Evolutionary conservation across 2,888 invertebrate genomes (phyloP).

Genomic region (Theristus sp.): DNA sequence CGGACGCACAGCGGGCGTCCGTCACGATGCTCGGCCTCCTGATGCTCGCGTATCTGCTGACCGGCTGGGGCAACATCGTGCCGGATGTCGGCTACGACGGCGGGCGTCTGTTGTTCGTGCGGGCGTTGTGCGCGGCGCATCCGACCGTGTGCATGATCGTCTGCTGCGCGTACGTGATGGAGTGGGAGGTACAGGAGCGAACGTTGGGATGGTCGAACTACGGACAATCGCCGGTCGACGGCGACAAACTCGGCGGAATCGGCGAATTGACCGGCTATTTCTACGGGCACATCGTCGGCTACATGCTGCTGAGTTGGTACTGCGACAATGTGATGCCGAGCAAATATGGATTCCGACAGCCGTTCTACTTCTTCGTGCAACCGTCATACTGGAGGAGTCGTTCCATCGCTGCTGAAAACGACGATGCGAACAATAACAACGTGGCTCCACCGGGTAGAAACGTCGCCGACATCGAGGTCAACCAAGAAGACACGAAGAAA

Average conservation of each 20-base stretch:
- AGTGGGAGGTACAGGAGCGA: background rate
- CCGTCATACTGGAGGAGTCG: constrained; percentile 1
- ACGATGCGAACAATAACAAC: background rate
- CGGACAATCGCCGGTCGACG: background rate
- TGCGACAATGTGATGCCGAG: constrained; percentile 5
- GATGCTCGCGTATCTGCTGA: background rate
- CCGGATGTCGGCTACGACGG: background rate
- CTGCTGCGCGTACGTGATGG: background rate
- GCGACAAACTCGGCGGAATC: background rate
- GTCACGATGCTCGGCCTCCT: background rate
- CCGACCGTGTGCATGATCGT: background rate
- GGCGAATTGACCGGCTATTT: background rate
- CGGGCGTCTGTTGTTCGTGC: background rate
- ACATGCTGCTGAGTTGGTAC: constrained; percentile 1
- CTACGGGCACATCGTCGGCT: background rate
- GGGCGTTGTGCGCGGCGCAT: background rate
- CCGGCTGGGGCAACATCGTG: background rate
- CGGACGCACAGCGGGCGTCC: background rate
- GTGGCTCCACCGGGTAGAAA: background rate
- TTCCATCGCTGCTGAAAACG: background rate
- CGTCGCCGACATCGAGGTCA: background rate
- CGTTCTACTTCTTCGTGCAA: background rate
- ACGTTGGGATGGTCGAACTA: background rate
- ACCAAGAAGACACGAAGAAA: background rate
- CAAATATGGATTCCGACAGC: constrained; percentile 6